phyloP scores from a whole-genome alignment of 2,888 invertebrate species.

The Idaea dimidiata region DNA sequence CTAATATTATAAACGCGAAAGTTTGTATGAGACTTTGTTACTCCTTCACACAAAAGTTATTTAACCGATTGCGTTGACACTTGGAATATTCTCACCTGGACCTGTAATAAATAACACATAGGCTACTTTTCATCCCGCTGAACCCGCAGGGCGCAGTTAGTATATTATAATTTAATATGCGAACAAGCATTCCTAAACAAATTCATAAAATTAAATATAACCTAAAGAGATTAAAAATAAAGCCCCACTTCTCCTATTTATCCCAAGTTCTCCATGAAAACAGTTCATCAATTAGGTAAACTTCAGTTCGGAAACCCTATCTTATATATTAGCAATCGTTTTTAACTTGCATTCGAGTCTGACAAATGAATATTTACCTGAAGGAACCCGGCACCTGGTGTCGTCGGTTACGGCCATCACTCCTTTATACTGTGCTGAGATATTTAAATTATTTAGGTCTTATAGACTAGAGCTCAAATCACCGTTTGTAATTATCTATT shows the following conservation, averaged over 20 bases:
- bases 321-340: constrained; percentile 75
- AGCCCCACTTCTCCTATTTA: not conserved
- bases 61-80: too few species aligned
- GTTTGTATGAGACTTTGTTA: too few species aligned
- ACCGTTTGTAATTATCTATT: not conserved
- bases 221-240: too few species aligned
- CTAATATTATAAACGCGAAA: too few species aligned
- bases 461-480: not conserved
- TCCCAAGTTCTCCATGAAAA: not conserved
- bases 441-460: not conserved
- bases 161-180: too few species aligned
- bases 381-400: constrained; percentile 56
- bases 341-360: constrained; percentile 67
- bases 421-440: not conserved
- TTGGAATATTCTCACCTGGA: too few species aligned
- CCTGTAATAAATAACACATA: too few species aligned
- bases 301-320: constrained; percentile 43
- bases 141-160: too few species aligned
- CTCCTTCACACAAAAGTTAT: too few species aligned
- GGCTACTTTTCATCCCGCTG: too few species aligned
- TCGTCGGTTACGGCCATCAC: constrained; percentile 15
- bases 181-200: too few species aligned
- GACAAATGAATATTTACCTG: constrained; percentile 74
- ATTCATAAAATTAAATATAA: too few species aligned
- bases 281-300: not conserved